Percentiles rank a stretch among this genome's conserved stretches.
These are phyloP conservation scores for Semicossyphus pulcher DNA, from an alignment of 2,113 vertebrate genomes.

Conservation along the genomic window DNA sequence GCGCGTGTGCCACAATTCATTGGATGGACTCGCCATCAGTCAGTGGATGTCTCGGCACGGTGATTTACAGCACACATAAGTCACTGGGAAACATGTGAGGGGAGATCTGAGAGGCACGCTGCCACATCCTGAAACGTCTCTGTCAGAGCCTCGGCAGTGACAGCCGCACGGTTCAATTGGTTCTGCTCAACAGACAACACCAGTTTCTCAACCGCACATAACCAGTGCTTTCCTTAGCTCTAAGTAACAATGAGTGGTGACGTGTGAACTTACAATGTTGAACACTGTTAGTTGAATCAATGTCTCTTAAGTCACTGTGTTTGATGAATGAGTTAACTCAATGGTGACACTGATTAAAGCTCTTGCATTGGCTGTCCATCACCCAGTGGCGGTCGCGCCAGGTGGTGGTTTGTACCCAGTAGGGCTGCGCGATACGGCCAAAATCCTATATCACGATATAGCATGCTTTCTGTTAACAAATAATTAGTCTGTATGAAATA, in stretches of 20 bases:
- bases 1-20: constrained; percentile 41
- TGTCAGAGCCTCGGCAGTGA: constrained; percentile 4
- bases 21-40: constrained; percentile 54
- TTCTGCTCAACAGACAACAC: constrained; percentile 10
- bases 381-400: too few relatives aligned
- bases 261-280: too few relatives aligned
- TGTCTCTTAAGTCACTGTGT: too few relatives aligned
- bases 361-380: background rate
- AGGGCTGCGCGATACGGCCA: too few relatives aligned
- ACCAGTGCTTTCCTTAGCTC: background rate
- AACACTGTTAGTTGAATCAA: too few relatives aligned
- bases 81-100: constrained; percentile 38
- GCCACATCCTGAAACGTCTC: constrained; percentile 29
- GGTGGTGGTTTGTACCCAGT: too few relatives aligned
- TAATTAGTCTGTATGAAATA: too few relatives aligned
- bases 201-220: constrained; percentile 10
- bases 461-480: too few relatives aligned
- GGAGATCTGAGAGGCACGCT: constrained; percentile 35
- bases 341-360: background rate
- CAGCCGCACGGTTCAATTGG: constrained; percentile 26
- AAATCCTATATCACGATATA: too few relatives aligned
- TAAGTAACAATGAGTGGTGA: too few relatives aligned
- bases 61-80: constrained; percentile 65
- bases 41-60: constrained; percentile 41
- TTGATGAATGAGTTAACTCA: too few relatives aligned